Base-by-base conservation (phyloP, 2,113 vertebrate genomes). In the Athene cunicularia region DNA sequence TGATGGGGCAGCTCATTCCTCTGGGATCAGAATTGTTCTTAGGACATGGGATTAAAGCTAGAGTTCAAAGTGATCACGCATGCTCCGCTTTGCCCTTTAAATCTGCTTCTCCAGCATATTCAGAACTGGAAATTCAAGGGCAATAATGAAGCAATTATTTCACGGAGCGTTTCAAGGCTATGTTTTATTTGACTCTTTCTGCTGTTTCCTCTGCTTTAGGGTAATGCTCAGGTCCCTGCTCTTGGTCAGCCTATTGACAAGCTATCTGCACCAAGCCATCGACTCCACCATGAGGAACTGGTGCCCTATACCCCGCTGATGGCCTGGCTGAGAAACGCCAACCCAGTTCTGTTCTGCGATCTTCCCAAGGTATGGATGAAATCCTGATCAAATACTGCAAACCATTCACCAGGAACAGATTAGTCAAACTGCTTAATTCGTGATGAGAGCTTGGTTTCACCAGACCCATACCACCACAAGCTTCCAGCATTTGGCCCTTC, bases 241-340 rank as follows among this genome's bases (percentile, higher is more conserved):
- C 41, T 21, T 9, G 30, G 12, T 9, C 86, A 86, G 24, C 56
- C 76, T 16, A 0, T 17, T 2, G 60, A 35, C 45, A 41, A 80
- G 14, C 9, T 92, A 1, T 90, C 56, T 68, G 86, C 82, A 30
- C 89, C 86, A 16, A 90, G 24, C 30, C 96, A 95, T 1, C 4
- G 63, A 1, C 12, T 15, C 50, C 82, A 93, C 16, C 97, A 97
- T 0, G 11, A 90, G 33, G 86, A 97, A 19, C 94, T 98, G 77
- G 23, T 94, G 41, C 92, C 91, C 73, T 96, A 85, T 22, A 2
- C 6, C 6, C 93, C 75, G 0, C 93, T 97, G 47, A 86, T 95
- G 95, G 50, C 90, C 87, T 97, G 97, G 97, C 75, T 97, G 82
- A 97, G 71, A 92, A 95, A 15, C 3, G 23, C 20, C 80, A 97